Percentiles rank a stretch among this genome's conserved stretches.
Conservation (phyloP, 1,140 invertebrate species). For the Drosophila sucinea region DNA sequence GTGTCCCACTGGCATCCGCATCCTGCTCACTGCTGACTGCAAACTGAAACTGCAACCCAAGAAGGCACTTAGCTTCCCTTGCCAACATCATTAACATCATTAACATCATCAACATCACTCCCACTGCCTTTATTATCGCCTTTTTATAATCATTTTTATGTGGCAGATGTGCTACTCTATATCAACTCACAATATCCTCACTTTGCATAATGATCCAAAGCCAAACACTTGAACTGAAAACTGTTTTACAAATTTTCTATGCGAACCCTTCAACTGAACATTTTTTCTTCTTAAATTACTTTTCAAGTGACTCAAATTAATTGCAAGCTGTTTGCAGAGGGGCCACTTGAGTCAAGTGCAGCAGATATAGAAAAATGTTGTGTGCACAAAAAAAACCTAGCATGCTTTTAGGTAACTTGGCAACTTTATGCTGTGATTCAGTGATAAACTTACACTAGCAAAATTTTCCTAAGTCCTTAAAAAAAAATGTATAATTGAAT, state of each 20-base stretch:
- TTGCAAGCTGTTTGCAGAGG: conserved; percentile 42
- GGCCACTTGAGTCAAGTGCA: conserved; percentile 52
- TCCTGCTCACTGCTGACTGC: conserved; percentile 63
- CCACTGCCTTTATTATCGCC: conserved; percentile 34
- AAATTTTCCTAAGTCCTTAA: background rate
- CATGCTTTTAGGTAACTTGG: conserved; percentile 53
- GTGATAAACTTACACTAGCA: conserved; percentile 1
- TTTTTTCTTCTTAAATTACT: conserved; percentile 22
- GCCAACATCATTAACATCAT: conserved; percentile 42
- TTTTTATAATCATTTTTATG: conserved; percentile 54
- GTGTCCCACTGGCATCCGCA: conserved; percentile 56
- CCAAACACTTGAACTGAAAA: conserved; percentile 39
- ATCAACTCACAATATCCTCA: conserved; percentile 71
- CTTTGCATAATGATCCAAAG: conserved; percentile 68
- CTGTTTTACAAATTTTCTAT: conserved; percentile 13
- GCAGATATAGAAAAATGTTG: conserved; percentile 21
- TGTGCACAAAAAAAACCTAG: conserved; percentile 31
- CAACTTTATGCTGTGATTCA: conserved; percentile 42
- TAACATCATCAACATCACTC: conserved; percentile 27
- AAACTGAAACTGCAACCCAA: conserved; percentile 45
- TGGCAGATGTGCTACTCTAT: conserved; percentile 29
- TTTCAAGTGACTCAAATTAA: conserved; percentile 59
- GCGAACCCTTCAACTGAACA: conserved; percentile 10
- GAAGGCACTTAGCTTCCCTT: conserved; percentile 57
- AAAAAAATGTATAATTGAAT: too few relatives aligned